Conservation (phyloP, 2,797 vertebrate genomes). For the Gobio occitaniae region DNA sequence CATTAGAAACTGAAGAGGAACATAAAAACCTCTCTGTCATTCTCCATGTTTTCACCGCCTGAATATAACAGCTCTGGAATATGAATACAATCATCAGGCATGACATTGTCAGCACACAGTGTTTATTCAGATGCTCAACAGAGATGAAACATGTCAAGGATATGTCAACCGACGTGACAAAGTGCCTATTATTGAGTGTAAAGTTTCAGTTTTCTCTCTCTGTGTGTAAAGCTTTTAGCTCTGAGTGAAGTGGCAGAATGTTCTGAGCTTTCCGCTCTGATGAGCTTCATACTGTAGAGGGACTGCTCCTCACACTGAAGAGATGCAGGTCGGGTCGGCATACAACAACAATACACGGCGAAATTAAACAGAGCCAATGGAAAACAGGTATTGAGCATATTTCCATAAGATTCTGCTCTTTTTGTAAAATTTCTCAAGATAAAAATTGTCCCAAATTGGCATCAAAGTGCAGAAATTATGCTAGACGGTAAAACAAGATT, state of each 20-base stretch:
- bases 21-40: neutral
- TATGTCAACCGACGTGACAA: conserved; percentile 30
- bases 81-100: conserved; percentile 28
- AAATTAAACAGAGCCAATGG: neutral
- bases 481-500: neutral
- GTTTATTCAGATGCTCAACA: conserved; percentile 40
- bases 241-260: conserved; percentile 11
- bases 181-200: conserved; percentile 29
- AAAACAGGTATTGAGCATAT: neutral
- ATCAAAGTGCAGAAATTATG: neutral
- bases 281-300: neutral
- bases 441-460: neutral
- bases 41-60: neutral
- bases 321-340: neutral
- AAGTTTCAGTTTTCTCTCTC: conserved; percentile 12
- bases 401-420: neutral
- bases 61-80: conserved; percentile 9
- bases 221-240: conserved; percentile 36
- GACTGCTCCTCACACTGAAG: neutral
- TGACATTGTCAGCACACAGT: conserved; percentile 33
- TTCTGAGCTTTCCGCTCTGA: conserved; percentile 5
- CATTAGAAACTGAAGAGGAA: neutral
- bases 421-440: neutral
- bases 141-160: conserved; percentile 39
- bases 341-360: neutral